Conservation (phyloP, 1,140 invertebrate species). For the Calosoma granatense region DNA sequence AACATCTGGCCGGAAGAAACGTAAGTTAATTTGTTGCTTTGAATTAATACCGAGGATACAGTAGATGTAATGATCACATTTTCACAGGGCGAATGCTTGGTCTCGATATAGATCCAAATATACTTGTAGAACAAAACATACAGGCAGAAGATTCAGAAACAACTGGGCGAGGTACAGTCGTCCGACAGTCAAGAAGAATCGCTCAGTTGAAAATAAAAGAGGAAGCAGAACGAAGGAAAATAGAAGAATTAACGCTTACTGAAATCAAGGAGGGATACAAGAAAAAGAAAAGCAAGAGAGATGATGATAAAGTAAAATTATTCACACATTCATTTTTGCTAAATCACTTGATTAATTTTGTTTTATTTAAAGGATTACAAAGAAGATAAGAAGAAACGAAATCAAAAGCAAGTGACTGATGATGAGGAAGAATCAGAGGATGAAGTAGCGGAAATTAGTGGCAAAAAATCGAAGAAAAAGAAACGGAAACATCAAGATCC, state of each 20-base stretch:
- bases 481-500: constrained; percentile 48
- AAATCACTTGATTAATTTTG: neutral
- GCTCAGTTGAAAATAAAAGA: constrained; percentile 78
- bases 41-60: constrained; percentile 11
- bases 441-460: constrained; percentile 33
- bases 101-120: constrained; percentile 41
- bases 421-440: constrained; percentile 30
- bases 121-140: constrained; percentile 27
- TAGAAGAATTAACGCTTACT: constrained; percentile 56
- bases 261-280: constrained; percentile 51
- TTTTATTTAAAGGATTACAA: constrained; percentile 12
- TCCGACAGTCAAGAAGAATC: constrained; percentile 67
- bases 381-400: constrained; percentile 28
- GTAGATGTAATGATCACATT: constrained; percentile 10
- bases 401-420: constrained; percentile 36
- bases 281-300: constrained; percentile 40
- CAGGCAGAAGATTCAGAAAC: constrained; percentile 27
- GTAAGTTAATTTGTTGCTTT: constrained; percentile 9
- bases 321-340: neutral
- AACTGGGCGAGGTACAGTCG: constrained; percentile 41
- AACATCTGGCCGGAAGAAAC: constrained; percentile 6
- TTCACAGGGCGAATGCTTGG: constrained; percentile 32
- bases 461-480: constrained; percentile 41
- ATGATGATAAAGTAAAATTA: constrained; percentile 28
- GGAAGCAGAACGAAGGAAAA: constrained; percentile 59